Evolutionary conservation across 23 tunicate species (phyloP).

Genomic region (Trididemnum nubilum): DNA sequence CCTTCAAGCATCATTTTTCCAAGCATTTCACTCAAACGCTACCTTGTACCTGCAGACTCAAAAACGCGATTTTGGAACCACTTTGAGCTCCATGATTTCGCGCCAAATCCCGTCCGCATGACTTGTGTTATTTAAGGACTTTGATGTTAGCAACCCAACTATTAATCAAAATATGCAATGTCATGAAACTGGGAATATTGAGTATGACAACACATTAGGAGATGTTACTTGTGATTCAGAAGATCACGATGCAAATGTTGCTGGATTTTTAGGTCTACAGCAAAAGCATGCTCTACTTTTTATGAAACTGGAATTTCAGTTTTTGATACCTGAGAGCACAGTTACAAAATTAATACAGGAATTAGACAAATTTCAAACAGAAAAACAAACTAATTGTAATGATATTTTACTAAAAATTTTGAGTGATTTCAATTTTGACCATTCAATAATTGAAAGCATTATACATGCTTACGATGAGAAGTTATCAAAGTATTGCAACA

Average conservation of each 20-base stretch:
- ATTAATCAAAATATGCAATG: background rate
- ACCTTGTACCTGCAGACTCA: too few species aligned
- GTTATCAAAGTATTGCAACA: background rate
- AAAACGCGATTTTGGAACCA: too few species aligned
- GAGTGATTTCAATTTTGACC: background rate
- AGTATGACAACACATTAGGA: background rate
- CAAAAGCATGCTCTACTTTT: background rate
- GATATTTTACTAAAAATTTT: background rate
- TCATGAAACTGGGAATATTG: background rate
- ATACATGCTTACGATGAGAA: background rate
- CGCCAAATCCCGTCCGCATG: too few species aligned
- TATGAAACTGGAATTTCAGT: background rate
- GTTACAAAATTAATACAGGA: background rate
- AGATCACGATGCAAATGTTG: background rate
- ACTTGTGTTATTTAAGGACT: too few species aligned
- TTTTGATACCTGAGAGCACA: background rate
- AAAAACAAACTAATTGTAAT: background rate
- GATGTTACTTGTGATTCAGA: background rate
- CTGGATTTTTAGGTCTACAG: background rate
- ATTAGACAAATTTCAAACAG: background rate
- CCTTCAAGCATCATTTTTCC: too few species aligned
- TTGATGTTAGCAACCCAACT: background rate
- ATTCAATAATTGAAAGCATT: background rate
- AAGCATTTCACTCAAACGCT: too few species aligned
- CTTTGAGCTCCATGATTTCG: too few species aligned